Evolutionary conservation across 2,797 vertebrate species (phyloP).

Genomic region (Acanthis flammea): DNA sequence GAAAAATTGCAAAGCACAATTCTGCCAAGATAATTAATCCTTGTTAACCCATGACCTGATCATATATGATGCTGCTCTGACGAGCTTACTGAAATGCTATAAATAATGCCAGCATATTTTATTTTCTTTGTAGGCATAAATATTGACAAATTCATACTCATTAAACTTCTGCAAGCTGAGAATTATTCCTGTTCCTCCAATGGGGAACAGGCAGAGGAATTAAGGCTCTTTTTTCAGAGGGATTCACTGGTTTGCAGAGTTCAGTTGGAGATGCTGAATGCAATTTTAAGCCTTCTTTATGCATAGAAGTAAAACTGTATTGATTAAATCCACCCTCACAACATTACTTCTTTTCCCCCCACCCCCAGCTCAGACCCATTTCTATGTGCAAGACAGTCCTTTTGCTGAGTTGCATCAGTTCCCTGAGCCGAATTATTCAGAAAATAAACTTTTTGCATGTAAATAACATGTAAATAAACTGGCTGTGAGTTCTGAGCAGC

Average conservation of each 20-base stretch:
- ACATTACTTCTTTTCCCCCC: not conserved
- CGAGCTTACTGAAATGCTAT: constrained; percentile 9
- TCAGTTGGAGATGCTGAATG: not conserved
- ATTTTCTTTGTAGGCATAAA: constrained; percentile 60
- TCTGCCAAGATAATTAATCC: constrained; percentile 60
- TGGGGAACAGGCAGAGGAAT: not conserved
- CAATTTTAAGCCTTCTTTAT: not conserved
- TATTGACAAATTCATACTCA: constrained; percentile 58
- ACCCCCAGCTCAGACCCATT: not conserved
- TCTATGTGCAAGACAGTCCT: not conserved
- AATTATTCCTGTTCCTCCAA: constrained; percentile 8
- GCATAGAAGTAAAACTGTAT: not conserved
- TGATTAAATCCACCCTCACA: not conserved
- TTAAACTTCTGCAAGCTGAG: constrained; percentile 41
- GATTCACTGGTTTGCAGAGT: not conserved
- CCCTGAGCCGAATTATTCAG: not conserved
- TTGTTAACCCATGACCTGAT: constrained; percentile 40
- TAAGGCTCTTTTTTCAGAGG: not conserved
- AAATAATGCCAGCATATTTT: constrained; percentile 53
- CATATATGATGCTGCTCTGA: constrained; percentile 36
- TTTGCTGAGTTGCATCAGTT: not conserved
- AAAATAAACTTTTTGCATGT: not conserved
- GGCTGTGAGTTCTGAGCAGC: not conserved
- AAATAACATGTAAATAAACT: not conserved
- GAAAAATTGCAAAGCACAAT: constrained; percentile 21